Base-by-base conservation (phyloP, 2,113 vertebrate genomes). In the Aptenodytes patagonicus region DNA sequence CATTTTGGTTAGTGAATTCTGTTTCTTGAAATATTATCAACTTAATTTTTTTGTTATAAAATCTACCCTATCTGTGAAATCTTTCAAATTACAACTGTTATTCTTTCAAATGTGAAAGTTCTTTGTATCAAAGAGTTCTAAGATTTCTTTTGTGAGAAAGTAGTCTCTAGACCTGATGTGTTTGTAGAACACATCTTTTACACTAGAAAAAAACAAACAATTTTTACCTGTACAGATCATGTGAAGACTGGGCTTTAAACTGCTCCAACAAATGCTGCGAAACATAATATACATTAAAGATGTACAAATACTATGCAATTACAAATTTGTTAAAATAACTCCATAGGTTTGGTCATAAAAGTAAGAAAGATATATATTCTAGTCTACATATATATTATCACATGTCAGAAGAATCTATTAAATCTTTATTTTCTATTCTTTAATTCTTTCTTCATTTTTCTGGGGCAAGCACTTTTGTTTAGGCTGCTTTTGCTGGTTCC, bases 341-440 rank as follows among this genome's bases (percentile, higher is more conserved):
- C 4, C 1, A 19, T 8, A 42, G 4, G 3, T 52, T 57, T 71
- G 10, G 8, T 52, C 6, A 26, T 38, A 71, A 68, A 42, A 38
- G 7, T 61, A 65, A 61, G 24, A 61, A 65, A 69, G 6, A 29
- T 2, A 65, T 4, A 31, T 34, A 55, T 24, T 32, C 10, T 20
- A 25, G 7, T 62, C 57, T 57, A 38, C 2, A 69, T 28, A 16
- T 24, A 8, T 12, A 52, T 77, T 51, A 40, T 26, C 5, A 31
- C 3, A 32, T 28, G 24, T 17, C 4, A 57, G 42, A 60, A 79
- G 7, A 36, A n/a, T 18, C 13, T 80, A 20, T 60, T 51, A 62
- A 36, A 10, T 42, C 3, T 15, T n/a, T 26, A 52, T 21, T 40
- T 8, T 4, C 0, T 18, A 0, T 20, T 76, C 4, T 51, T 60